These are phyloP conservation scores for Terrapene triunguis DNA, from an alignment of 2,113 vertebrate genomes.

Conservation along the genomic window DNA sequence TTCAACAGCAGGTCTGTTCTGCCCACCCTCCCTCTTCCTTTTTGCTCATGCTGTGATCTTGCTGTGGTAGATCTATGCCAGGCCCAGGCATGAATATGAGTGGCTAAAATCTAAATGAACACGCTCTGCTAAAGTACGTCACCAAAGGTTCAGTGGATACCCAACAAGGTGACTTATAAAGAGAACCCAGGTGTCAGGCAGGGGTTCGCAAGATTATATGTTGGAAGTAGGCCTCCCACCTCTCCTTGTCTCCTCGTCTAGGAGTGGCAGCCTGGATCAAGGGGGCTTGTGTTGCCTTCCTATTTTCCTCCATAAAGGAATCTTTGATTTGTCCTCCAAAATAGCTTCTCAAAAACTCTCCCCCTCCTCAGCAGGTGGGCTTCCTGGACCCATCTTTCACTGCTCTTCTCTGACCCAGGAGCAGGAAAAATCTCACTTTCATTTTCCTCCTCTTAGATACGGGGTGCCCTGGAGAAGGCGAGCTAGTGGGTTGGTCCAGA, in stretches of 20 bases:
- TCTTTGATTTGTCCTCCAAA: neutral
- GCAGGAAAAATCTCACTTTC: neutral
- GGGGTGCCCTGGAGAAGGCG: neutral
- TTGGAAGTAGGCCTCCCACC: neutral
- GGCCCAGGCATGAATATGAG: neutral
- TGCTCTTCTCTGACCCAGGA: no score
- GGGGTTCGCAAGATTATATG: neutral
- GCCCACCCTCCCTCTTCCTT: neutral
- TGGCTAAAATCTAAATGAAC: neutral
- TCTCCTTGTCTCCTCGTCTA: neutral
- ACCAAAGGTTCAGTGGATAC: neutral
- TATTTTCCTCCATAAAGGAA: neutral
- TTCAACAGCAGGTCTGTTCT: neutral
- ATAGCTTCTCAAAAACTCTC: neutral
- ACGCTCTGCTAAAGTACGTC: neutral
- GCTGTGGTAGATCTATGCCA: neutral
- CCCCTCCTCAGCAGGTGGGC: neutral
- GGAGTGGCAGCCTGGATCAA: neutral
- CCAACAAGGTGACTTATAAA: rapidly evolving
- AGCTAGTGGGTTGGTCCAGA: neutral
- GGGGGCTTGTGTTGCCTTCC: neutral
- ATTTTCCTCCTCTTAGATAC: neutral
- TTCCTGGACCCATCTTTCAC: neutral
- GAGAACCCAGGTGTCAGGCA: neutral
- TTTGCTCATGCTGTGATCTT: no score